Evolutionary conservation across 2,888 invertebrate genomes (phyloP).

Genomic region (Mylabris sibirica): DNA sequence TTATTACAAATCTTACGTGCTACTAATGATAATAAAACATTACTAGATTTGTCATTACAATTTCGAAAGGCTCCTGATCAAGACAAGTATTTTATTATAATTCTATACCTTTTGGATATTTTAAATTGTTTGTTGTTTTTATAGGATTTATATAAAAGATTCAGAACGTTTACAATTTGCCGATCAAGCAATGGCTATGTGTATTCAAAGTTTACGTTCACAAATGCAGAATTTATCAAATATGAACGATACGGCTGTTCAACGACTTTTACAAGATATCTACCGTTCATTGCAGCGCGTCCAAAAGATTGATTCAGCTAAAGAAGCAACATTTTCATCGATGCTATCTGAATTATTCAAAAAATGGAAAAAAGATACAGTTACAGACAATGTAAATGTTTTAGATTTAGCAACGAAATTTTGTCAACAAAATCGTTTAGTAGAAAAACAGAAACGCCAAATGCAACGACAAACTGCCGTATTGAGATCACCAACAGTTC

Average conservation of each 20-base stretch:
- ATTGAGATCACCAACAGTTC: conserved; percentile 41
- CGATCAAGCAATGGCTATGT: conserved; percentile 78
- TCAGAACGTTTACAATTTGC: conserved; percentile 83
- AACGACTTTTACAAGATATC: conserved; percentile 65
- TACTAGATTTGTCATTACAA: conserved; percentile 81
- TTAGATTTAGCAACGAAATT: conserved; percentile 75
- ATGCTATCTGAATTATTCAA: conserved; percentile 77
- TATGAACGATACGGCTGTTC: conserved; percentile 55
- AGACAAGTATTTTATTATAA: conserved; percentile 72
- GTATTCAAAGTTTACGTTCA: conserved; percentile 73
- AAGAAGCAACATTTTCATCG: conserved; percentile 69
- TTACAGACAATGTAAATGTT: conserved; percentile 69
- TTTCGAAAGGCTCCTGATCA: conserved; percentile 82
- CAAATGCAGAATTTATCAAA: conserved; percentile 64
- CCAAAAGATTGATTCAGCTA: conserved; percentile 69
- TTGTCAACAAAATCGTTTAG: conserved; percentile 70
- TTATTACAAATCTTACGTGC: conserved; percentile 82
- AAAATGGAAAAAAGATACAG: conserved; percentile 68
- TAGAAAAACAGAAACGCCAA: conserved; percentile 65
- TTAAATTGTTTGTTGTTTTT: conserved; percentile 31
- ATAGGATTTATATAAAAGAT: conserved; percentile 82
- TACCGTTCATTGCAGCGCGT: conserved; percentile 75
- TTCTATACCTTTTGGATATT: conserved; percentile 14
- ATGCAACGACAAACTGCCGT: conserved; percentile 34
- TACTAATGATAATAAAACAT: conserved; percentile 79